These are phyloP conservation scores for Actinia equina DNA, from an alignment of 64 coral and sea anemone species.

Conservation along the genomic window DNA sequence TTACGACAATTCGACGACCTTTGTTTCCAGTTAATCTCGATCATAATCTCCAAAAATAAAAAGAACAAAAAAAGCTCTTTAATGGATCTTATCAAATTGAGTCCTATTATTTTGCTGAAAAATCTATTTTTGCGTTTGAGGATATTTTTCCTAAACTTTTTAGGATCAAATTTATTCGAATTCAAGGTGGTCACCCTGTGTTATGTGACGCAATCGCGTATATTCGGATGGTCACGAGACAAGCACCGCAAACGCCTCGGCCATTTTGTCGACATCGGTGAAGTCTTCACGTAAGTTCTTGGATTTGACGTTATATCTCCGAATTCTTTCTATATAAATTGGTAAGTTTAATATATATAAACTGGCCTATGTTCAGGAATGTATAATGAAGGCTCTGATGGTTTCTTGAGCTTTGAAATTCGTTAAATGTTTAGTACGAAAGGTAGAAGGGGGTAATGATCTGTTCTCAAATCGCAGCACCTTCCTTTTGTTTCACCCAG, in stretches of 20 bases:
- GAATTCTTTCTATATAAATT: background rate
- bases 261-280: slow-evolving; percentile 21
- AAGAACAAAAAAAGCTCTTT: background rate
- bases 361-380: background rate
- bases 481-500: background rate
- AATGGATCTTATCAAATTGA: background rate
- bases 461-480: background rate
- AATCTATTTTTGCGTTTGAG: background rate
- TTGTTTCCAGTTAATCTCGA: background rate
- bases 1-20: background rate
- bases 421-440: background rate
- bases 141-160: background rate
- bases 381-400: background rate
- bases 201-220: slow-evolving; percentile 26
- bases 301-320: slow-evolving; percentile 11
- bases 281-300: slow-evolving; percentile 6
- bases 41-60: background rate
- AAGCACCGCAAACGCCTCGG: slow-evolving; percentile 32
- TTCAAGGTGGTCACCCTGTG: background rate
- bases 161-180: background rate
- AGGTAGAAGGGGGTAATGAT: background rate
- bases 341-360: background rate
- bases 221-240: slow-evolving; percentile 29
- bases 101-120: background rate
- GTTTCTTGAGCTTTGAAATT: background rate